These are phyloP conservation scores for Microplitis mediator DNA, from an alignment of 1,140 invertebrate genomes.

Conservation along the genomic window DNA sequence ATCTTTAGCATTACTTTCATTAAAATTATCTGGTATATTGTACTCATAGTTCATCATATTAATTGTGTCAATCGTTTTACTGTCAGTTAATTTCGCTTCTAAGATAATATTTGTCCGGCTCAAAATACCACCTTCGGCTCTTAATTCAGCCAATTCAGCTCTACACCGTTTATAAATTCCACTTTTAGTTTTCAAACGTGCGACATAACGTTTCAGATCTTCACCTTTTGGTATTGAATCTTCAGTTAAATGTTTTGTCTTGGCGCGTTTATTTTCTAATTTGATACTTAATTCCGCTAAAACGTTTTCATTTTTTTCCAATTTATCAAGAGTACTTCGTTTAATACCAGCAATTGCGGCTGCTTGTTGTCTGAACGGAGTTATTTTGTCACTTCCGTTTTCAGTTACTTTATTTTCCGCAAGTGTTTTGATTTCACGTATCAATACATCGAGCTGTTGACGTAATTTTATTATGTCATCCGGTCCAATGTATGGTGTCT, in stretches of 20 bases:
- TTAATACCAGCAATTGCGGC: constrained; percentile 80
- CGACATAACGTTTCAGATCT: constrained; percentile 84
- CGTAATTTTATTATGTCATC: constrained; percentile 69
- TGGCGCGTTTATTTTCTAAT: constrained; percentile 61
- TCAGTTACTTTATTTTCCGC: constrained; percentile 50
- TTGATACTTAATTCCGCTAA: constrained; percentile 66
- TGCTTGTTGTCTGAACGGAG: constrained; percentile 84
- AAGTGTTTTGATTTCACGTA: constrained; percentile 50
- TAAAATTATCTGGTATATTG: constrained; percentile 63
- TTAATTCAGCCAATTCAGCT: constrained; percentile 73
- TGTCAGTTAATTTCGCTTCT: constrained; percentile 27
- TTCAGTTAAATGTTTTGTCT: constrained; percentile 62
- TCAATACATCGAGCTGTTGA: constrained; percentile 45
- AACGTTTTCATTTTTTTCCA: constrained; percentile 69
- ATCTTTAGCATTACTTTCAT: constrained; percentile 62
- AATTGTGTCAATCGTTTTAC: neutral
- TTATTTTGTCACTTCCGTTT: constrained; percentile 73
- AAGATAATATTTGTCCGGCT: constrained; percentile 70
- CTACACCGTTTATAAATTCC: constrained; percentile 80
- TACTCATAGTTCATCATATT: neutral
- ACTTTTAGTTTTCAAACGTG: constrained; percentile 77
- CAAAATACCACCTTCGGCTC: constrained; percentile 73
- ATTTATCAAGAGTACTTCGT: constrained; percentile 71
- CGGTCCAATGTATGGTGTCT: constrained; percentile 71
- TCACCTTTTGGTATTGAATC: constrained; percentile 75